Evolutionary conservation across 2,797 vertebrate genomes (phyloP).

Genomic region (Sebastes jordani): DNA sequence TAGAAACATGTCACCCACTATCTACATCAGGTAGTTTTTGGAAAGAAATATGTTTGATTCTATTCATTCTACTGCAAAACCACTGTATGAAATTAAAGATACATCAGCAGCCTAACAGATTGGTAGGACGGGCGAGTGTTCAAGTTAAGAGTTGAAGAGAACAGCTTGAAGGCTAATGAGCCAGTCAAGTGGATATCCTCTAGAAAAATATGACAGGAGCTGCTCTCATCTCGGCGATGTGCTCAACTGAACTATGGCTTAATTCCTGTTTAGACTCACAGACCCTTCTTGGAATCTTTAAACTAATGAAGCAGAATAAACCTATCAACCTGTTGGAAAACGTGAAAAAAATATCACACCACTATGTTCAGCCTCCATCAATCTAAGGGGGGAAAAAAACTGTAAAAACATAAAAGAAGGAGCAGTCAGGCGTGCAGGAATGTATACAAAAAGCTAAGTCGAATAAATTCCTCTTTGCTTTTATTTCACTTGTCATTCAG

Average conservation of each 20-base stretch:
- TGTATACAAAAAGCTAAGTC: neutral
- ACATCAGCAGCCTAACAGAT: conserved; percentile 43
- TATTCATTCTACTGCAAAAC: neutral
- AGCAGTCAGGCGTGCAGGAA: neutral
- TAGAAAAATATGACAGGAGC: conserved; percentile 65
- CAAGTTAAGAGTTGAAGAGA: conserved; percentile 59
- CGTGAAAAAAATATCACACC: conserved; percentile 40
- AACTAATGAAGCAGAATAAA: conserved; percentile 52
- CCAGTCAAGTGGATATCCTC: conserved; percentile 75
- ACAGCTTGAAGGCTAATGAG: conserved; percentile 76
- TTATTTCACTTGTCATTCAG: neutral
- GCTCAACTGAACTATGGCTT: conserved; percentile 50
- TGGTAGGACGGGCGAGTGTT: conserved; percentile 28
- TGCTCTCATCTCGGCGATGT: conserved; percentile 48
- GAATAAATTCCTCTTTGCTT: neutral
- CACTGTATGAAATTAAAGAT: conserved; percentile 18
- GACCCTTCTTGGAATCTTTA: conserved; percentile 27
- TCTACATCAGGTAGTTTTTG: neutral
- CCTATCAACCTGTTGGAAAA: conserved; percentile 50
- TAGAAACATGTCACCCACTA: too few species aligned
- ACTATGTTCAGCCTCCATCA: neutral
- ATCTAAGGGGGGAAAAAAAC: neutral
- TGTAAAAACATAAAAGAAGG: neutral
- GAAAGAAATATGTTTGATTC: too few species aligned
- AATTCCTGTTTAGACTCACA: conserved; percentile 49